A percentile compares a stretch with the other conserved stretches of the same genome.
These are phyloP conservation scores for Epinephelus coioides DNA, from an alignment of 2,797 vertebrate genomes.

Conservation along the genomic window DNA sequence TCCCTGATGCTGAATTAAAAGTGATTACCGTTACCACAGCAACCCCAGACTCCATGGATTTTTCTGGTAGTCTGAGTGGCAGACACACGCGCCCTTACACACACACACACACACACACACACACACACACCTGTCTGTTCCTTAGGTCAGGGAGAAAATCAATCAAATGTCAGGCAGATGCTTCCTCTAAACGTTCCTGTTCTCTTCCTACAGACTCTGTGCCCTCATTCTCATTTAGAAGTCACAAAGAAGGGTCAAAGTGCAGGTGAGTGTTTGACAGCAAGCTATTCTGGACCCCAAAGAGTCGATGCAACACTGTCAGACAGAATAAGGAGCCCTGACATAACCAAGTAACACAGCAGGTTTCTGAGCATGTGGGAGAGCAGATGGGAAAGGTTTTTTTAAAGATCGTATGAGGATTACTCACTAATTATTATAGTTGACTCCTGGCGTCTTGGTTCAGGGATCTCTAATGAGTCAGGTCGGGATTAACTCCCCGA, in stretches of 20 bases:
- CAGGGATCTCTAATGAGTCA: conserved; percentile 17
- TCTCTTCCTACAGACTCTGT: neutral
- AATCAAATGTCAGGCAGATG: conserved; percentile 54
- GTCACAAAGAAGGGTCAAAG: conserved; percentile 49
- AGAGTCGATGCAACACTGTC: conserved; percentile 1
- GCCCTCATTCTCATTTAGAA: conserved; percentile 24
- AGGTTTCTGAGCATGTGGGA: conserved; percentile 2
- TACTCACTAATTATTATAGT: conserved; percentile 23
- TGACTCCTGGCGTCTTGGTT: conserved; percentile 1
- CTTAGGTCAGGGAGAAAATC: conserved; percentile 59
- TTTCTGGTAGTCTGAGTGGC: conserved; percentile 52
- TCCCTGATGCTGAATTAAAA: conserved; percentile 83
- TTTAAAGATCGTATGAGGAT: conserved; percentile 25
- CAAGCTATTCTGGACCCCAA: neutral
- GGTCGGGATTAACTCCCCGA: conserved; percentile 1
- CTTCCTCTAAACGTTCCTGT: conserved; percentile 29
- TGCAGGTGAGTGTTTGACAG: conserved; percentile 40
- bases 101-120: neutral
- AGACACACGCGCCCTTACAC: conserved; percentile 19
- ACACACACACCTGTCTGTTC: conserved; percentile 36
- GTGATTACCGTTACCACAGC: conserved; percentile 87
- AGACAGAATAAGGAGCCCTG: conserved; percentile 8
- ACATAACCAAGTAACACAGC: conserved; percentile 14
- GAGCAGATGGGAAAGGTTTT: conserved; percentile 40
- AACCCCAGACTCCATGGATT: conserved; percentile 90